Conservation (phyloP, 1,140 invertebrate species). For the Lordiphosa clarofinis region DNA sequence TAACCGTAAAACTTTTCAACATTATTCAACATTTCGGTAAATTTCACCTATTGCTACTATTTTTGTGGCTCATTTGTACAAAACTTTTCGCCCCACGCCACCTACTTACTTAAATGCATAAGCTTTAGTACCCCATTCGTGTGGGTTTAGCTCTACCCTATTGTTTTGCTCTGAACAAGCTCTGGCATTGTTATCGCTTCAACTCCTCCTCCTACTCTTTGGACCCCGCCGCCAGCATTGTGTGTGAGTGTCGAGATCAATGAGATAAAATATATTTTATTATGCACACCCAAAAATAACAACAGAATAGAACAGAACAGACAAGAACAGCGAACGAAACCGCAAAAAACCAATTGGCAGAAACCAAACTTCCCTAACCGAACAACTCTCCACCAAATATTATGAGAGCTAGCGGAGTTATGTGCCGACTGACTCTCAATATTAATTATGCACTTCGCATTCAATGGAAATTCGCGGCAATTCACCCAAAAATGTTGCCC, state of each 20-base stretch:
- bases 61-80: too few species aligned
- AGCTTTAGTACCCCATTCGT: too few species aligned
- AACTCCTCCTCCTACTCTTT: background rate
- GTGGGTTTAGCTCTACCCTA: too few species aligned
- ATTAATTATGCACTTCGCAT: conserved; percentile 44
- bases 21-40: too few species aligned
- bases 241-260: conserved; percentile 45
- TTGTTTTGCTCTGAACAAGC: too few species aligned
- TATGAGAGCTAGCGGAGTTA: conserved; percentile 21
- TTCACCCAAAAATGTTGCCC: conserved; percentile 35
- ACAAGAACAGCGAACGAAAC: too few species aligned
- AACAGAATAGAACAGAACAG: conserved; percentile 14
- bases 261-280: conserved; percentile 71
- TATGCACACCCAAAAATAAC: conserved; percentile 38
- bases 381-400: conserved; percentile 21
- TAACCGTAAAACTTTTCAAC: too few species aligned
- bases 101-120: too few species aligned
- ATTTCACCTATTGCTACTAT: too few species aligned
- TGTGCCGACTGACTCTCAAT: conserved; percentile 18
- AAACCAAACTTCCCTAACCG: conserved; percentile 11
- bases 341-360: conserved; percentile 14
- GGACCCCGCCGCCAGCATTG: background rate
- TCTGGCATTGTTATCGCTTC: background rate
- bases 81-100: too few species aligned
- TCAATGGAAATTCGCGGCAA: conserved; percentile 26